Evolutionary conservation across 1,140 invertebrate genomes (phyloP).

Genomic region (Cotesia chilonis): DNA sequence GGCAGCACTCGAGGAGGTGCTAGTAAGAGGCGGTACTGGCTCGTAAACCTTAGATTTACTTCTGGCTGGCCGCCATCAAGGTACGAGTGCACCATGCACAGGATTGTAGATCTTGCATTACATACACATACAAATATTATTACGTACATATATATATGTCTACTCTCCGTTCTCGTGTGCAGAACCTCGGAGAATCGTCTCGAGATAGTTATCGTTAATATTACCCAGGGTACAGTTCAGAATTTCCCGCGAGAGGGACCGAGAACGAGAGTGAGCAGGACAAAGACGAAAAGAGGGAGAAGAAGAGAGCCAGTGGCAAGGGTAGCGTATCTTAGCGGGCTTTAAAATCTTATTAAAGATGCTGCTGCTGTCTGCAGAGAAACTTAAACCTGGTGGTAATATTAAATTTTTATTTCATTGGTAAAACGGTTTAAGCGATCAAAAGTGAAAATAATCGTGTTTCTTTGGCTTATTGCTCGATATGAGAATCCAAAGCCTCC

Average conservation of each 20-base stretch:
- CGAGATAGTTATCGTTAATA: constrained; percentile 62
- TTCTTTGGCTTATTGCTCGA: neutral
- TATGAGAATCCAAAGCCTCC: neutral
- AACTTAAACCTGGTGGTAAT: constrained; percentile 4
- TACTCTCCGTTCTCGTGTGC: neutral
- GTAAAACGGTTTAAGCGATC: constrained; percentile 23
- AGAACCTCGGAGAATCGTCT: constrained; percentile 47
- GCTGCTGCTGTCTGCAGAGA: constrained; percentile 16
- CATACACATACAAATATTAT: neutral
- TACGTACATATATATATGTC: neutral
- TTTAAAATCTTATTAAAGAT: neutral
- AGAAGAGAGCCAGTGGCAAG: neutral
- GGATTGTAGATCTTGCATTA: neutral
- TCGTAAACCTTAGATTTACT: constrained; percentile 68
- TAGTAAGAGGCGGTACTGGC: constrained; percentile 67
- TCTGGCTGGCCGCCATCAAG: constrained; percentile 66
- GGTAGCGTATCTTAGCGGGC: constrained; percentile 1
- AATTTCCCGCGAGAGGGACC: constrained; percentile 37
- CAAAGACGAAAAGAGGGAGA: too few relatives aligned
- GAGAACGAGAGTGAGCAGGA: neutral
- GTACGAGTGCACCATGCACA: constrained; percentile 38
- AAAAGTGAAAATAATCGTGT: constrained; percentile 38
- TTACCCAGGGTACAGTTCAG: constrained; percentile 47
- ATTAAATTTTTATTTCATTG: constrained; percentile 20
- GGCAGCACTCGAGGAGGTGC: constrained; percentile 65